A percentile compares a stretch with the other conserved stretches of the same genome.
Conservation (phyloP, 2,888 invertebrate species). For the Pantelozetes paolii region DNA sequence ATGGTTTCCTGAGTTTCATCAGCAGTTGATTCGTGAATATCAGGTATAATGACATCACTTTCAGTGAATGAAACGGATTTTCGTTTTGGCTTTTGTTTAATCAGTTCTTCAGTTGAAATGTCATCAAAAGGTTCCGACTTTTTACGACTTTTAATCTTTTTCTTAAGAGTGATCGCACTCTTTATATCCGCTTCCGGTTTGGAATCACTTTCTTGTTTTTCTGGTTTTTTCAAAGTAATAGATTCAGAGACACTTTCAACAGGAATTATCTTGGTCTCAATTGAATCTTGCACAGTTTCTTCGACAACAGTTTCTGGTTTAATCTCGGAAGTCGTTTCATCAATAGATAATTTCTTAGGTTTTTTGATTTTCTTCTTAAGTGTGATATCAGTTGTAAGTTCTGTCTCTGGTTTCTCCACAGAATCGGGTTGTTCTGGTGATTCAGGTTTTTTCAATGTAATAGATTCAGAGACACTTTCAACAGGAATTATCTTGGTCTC, state of each 20-base stretch:
- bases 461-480: constrained; percentile 9
- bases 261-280: background rate
- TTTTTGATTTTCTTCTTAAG: constrained; percentile 43
- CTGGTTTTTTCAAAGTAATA: constrained; percentile 27
- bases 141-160: too few relatives aligned
- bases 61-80: background rate
- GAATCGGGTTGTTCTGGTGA: constrained; percentile 33
- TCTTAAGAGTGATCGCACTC: background rate
- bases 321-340: background rate
- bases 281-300: background rate
- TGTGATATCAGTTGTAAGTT: constrained; percentile 44
- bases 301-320: background rate
- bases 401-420: constrained; percentile 39
- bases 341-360: constrained; percentile 10
- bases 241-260: background rate
- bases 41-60: background rate
- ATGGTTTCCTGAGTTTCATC: background rate
- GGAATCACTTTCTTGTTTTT: constrained; percentile 29
- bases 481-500: background rate
- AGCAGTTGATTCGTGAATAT: too few relatives aligned
- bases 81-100: constrained; percentile 40
- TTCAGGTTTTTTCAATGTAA: constrained; percentile 36
- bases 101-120: constrained; percentile 29
- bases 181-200: background rate
- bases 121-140: constrained; percentile 28